These are phyloP conservation scores for Regulus satrapa DNA, from an alignment of 2,113 vertebrate genomes.

Conservation along the genomic window DNA sequence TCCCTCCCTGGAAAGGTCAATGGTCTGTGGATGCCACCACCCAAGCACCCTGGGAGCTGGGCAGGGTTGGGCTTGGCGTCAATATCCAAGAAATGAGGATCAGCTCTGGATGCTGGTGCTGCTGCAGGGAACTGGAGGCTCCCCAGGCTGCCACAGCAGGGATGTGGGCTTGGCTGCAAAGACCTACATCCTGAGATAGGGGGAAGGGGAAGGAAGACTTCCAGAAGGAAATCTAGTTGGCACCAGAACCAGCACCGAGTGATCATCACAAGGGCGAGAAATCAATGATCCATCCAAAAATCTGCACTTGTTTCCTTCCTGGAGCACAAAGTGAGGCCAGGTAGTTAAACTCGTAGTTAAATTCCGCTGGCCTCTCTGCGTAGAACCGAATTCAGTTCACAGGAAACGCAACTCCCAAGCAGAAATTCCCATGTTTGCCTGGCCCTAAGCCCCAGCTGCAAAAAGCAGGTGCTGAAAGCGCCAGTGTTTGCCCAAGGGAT, in stretches of 20 bases:
- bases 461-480: not conserved
- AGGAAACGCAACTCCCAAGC: not conserved
- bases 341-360: not conserved
- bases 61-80: not conserved
- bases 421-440: not conserved
- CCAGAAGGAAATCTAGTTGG: not conserved
- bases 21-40: rapidly evolving
- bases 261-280: rapidly evolving
- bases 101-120: rapidly evolving
- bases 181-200: not conserved
- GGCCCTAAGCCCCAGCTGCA: not conserved
- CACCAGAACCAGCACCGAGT: rapidly evolving
- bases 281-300: not conserved
- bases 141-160: not conserved
- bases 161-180: not conserved
- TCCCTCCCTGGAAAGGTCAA: not conserved
- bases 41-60: not conserved
- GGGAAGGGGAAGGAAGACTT: not conserved
- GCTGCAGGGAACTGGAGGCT: not conserved
- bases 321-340: not conserved
- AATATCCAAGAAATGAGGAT: not conserved
- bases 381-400: rapidly evolving
- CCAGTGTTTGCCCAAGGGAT: not conserved
- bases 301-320: not conserved
- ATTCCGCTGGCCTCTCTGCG: not conserved